phyloP scores from a whole-genome alignment of 2,888 invertebrate species.

The Eupithecia pulchellata region DNA sequence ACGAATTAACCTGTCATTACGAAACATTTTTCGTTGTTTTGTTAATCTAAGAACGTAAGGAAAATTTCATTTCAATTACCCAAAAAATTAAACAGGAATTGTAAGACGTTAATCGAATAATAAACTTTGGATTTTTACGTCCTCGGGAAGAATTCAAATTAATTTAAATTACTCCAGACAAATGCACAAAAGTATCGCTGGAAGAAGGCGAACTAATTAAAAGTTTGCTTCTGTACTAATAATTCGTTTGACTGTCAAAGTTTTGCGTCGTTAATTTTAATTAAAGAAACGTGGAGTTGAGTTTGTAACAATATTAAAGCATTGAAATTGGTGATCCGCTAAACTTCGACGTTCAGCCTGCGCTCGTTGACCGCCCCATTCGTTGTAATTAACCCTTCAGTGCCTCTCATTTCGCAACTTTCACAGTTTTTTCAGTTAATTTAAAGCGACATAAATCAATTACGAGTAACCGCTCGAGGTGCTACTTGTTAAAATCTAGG shows the following conservation, averaged over 20 bases:
- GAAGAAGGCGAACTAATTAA: constrained; percentile 83
- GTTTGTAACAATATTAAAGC: constrained; percentile 85
- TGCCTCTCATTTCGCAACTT: constrained; percentile 71
- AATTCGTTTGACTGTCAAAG: constrained; percentile 85
- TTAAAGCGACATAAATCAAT: constrained; percentile 71
- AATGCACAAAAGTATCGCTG: constrained; percentile 81
- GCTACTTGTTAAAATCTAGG: constrained; percentile 49
- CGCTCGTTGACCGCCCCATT: constrained; percentile 74
- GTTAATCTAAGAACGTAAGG: constrained; percentile 51
- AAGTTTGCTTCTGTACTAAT: constrained; percentile 84
- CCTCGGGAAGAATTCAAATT: constrained; percentile 73
- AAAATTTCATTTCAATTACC: constrained; percentile 42
- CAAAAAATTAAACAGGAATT: constrained; percentile 41
- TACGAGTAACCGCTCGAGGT: constrained; percentile 47
- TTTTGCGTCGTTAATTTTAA: constrained; percentile 85
- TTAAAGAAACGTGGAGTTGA: constrained; percentile 82
- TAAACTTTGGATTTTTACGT: constrained; percentile 52
- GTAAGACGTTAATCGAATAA: constrained; percentile 48
- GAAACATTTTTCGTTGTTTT: constrained; percentile 44
- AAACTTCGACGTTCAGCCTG: constrained; percentile 68
- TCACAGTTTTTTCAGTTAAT: constrained; percentile 57
- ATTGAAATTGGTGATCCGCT: constrained; percentile 84
- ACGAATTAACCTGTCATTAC: constrained; percentile 50
- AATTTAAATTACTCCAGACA: constrained; percentile 77
- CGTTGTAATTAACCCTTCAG: constrained; percentile 82